A percentile compares a stretch with the other conserved stretches of the same genome.
Evolutionary conservation across 2,888 invertebrate genomes (phyloP).

Genomic region (Catocala nupta): DNA sequence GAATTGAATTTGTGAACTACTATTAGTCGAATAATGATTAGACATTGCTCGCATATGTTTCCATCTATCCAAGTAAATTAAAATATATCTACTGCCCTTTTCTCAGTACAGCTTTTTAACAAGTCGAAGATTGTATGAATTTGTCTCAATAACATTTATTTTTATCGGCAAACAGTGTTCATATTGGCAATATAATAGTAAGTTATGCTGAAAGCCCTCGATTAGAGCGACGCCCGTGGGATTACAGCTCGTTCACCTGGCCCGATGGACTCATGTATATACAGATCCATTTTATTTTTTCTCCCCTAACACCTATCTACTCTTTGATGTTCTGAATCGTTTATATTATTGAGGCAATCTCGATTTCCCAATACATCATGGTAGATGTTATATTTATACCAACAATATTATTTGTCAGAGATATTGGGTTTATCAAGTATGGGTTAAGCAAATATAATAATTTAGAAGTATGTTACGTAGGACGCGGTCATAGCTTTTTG

Average conservation of each 20-base stretch:
- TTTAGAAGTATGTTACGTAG: constrained; percentile 13
- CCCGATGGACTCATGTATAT: constrained; percentile 57
- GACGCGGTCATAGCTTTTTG: not conserved
- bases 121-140: constrained; percentile 19
- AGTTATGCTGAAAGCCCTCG: constrained; percentile 47
- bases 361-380: constrained; percentile 48
- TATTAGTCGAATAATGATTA: too few species aligned
- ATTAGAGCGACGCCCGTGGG: constrained; percentile 53
- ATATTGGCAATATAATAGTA: constrained; percentile 28
- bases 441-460: too few species aligned
- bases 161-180: constrained; percentile 32
- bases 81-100: constrained; percentile 1
- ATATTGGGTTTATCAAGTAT: too few species aligned
- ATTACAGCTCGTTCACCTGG: constrained; percentile 55
- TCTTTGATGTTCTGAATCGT: constrained; percentile 64
- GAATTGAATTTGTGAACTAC: too few species aligned
- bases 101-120: constrained; percentile 21
- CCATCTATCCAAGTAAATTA: too few species aligned
- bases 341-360: constrained; percentile 60
- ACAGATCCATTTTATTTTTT: constrained; percentile 59
- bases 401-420: constrained; percentile 26
- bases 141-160: constrained; percentile 34
- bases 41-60: too few species aligned
- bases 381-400: constrained; percentile 42
- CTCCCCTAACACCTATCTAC: constrained; percentile 51